These are phyloP conservation scores for Babylonia areolata DNA, from an alignment of 1,140 invertebrate species.

Conservation along the genomic window DNA sequence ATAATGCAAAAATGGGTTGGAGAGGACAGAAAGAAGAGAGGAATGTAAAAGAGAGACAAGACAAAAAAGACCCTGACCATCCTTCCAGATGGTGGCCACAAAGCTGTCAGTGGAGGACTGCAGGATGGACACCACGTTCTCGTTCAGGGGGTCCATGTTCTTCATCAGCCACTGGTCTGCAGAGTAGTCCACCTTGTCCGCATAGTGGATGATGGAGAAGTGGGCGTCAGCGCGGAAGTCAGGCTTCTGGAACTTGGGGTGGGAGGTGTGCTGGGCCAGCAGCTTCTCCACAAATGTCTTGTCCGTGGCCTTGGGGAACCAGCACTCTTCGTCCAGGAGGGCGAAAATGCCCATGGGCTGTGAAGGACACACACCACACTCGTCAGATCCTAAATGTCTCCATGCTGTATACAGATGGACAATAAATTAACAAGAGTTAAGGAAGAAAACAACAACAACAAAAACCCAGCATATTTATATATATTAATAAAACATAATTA, in stretches of 20 bases:
- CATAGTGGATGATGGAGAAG: conserved; percentile 99
- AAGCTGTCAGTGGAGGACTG: conserved; percentile 97
- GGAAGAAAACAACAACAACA: too few relatives aligned
- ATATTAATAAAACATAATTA: too few relatives aligned
- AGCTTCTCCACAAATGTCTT: conserved; percentile 99
- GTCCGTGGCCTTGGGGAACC: conserved; percentile 99
- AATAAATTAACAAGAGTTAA: too few relatives aligned
- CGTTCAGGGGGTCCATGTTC: conserved; percentile 99
- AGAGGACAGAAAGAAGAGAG: too few relatives aligned
- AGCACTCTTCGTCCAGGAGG: conserved; percentile 97
- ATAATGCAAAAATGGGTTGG: too few relatives aligned
- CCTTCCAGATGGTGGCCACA: conserved; percentile 95
- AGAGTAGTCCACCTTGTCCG: conserved; percentile 98
- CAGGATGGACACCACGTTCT: conserved; percentile 97
- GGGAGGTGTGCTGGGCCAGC: conserved; percentile 92
- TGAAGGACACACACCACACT: conserved; percentile 53
- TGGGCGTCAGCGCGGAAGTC: conserved; percentile 97
- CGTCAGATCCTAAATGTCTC: too few relatives aligned
- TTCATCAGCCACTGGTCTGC: conserved; percentile 99
- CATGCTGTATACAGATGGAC: too few relatives aligned
- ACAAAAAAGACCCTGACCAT: conserved; percentile 81
- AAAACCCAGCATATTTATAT: too few relatives aligned
- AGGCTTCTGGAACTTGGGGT: conserved; percentile 99
- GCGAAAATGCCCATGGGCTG: conserved; percentile 99
- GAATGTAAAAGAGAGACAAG: too few relatives aligned